phyloP scores from a whole-genome alignment of 2,113 vertebrate species.

The Smithornis capensis region DNA sequence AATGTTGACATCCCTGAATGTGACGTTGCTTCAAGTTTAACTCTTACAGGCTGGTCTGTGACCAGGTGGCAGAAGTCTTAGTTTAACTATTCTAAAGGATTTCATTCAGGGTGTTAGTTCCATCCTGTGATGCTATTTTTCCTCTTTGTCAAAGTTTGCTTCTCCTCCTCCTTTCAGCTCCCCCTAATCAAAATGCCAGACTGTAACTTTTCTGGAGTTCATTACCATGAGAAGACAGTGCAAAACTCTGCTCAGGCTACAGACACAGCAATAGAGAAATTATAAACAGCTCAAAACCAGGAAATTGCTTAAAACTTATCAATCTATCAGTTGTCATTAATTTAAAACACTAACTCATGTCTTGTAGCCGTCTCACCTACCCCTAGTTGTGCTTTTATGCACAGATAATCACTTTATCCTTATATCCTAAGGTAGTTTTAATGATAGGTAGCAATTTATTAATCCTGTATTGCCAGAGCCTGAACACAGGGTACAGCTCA shows the following conservation, averaged over 20 bases:
- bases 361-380: neutral
- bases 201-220: neutral
- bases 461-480: neutral
- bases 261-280: neutral
- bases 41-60: neutral
- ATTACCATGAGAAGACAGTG: neutral
- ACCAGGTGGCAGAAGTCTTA: neutral
- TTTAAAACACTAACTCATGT: neutral
- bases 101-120: neutral
- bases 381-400: neutral
- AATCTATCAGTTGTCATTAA: neutral
- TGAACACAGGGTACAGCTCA: neutral
- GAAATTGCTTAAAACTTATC: neutral
- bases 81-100: neutral
- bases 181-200: accelerated
- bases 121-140: neutral
- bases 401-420: neutral
- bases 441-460: neutral
- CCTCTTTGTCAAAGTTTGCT: neutral
- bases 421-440: neutral
- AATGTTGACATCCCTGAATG: neutral
- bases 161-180: neutral
- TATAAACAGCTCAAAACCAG: neutral
- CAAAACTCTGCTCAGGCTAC: neutral
- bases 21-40: neutral